A percentile compares a stretch with the other conserved stretches of the same genome.
These are phyloP conservation scores for Ptychochromis oligacanthus DNA, from an alignment of 2,113 vertebrate genomes.

Conservation along the genomic window DNA sequence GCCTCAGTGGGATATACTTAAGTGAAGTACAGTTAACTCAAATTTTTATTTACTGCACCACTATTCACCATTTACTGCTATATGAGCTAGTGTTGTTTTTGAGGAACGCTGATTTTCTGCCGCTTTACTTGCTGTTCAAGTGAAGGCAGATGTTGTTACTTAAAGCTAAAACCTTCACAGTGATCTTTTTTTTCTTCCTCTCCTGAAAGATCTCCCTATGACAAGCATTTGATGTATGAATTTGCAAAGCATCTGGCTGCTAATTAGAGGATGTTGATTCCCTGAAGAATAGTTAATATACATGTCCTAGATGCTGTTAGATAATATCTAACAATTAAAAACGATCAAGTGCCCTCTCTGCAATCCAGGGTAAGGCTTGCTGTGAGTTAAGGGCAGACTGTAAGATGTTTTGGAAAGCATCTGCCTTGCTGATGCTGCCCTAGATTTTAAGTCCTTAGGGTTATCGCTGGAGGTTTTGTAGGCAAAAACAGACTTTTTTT, in stretches of 20 bases:
- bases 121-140: background rate
- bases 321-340: conserved; percentile 6
- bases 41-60: background rate
- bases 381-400: background rate
- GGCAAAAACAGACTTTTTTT: conserved; percentile 17
- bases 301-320: background rate
- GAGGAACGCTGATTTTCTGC: background rate
- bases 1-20: background rate
- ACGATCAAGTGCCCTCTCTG: background rate
- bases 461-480: conserved; percentile 21
- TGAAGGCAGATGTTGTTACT: background rate
- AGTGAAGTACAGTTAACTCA: background rate
- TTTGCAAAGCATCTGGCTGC: background rate
- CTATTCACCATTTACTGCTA: too few relatives aligned
- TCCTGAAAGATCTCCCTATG: background rate
- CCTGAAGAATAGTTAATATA: conserved; percentile 5
- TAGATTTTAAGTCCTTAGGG: conserved; percentile 17
- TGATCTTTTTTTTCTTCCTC: background rate
- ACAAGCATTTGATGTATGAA: background rate
- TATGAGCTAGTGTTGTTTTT: background rate
- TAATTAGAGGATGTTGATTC: conserved; percentile 27
- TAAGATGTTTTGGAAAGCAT: conserved; percentile 1
- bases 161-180: background rate
- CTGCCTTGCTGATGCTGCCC: conserved; percentile 16
- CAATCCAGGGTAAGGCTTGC: background rate